Evolutionary conservation across 2,888 invertebrate species (phyloP).

Genomic region (Harpalus rufipes): DNA sequence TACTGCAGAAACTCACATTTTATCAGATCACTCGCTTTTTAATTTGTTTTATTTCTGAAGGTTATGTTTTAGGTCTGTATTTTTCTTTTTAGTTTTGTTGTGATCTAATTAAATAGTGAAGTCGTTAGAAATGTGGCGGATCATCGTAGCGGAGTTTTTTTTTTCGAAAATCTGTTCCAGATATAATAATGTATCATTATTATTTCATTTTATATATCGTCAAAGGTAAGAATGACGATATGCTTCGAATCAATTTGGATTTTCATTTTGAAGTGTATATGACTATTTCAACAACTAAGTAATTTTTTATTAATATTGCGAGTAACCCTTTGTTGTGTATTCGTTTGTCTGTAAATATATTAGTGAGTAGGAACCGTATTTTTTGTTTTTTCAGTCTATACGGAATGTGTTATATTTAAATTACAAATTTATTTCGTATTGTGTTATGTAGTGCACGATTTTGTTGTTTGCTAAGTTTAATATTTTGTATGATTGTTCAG

Average conservation of each 20-base stretch:
- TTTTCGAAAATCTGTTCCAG: no score
- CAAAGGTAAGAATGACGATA: neutral
- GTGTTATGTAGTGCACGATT: constrained; percentile 18
- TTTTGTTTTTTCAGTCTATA: constrained; percentile 22
- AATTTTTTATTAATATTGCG: constrained; percentile 3
- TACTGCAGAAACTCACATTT: neutral
- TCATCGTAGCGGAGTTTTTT: neutral
- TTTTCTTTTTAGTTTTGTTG: neutral
- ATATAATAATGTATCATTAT: no score
- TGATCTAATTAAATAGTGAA: neutral
- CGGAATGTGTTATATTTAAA: constrained; percentile 18
- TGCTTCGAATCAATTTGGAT: neutral
- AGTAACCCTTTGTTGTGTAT: constrained; percentile 20
- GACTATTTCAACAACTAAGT: neutral
- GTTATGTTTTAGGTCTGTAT: neutral
- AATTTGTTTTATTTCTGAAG: neutral
- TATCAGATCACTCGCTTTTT: neutral
- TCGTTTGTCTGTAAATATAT: constrained; percentile 46
- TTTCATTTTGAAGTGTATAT: neutral
- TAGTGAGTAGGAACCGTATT: constrained; percentile 20
- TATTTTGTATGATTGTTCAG: constrained; percentile 13
- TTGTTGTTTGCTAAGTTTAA: neutral
- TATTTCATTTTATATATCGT: no score
- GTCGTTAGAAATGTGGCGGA: neutral
- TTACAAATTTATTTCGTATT: constrained; percentile 15